A percentile compares a stretch with the other conserved stretches of the same genome.
These are phyloP conservation scores for Drosophila nigromelanica DNA, from an alignment of 1,140 invertebrate species.

Conservation along the genomic window DNA sequence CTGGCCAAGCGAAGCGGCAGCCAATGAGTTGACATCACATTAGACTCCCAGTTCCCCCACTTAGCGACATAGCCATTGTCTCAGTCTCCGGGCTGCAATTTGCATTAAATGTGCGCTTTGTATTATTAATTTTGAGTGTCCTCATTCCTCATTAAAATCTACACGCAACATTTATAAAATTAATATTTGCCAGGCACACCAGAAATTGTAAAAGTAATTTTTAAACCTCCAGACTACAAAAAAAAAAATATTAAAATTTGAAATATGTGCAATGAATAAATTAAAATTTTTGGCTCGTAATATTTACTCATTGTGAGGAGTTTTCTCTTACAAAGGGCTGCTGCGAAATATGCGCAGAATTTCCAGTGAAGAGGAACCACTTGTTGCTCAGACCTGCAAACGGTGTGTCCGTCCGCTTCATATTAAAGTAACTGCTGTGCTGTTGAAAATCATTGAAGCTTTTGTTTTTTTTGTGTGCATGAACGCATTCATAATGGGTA, in stretches of 20 bases:
- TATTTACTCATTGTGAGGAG: slow-evolving; percentile 3
- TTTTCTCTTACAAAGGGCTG: neutral
- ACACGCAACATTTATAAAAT: slow-evolving; percentile 70
- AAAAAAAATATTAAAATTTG: slow-evolving; percentile 2
- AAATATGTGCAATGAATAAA: slow-evolving; percentile 44
- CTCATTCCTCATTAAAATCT: slow-evolving; percentile 61
- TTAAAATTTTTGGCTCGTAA: slow-evolving; percentile 16
- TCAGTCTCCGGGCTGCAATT: slow-evolving; percentile 62
- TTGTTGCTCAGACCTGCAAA: too few relatives aligned
- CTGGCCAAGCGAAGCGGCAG: slow-evolving; percentile 6
- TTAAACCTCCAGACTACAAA: slow-evolving; percentile 14
- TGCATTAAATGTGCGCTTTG: slow-evolving; percentile 80
- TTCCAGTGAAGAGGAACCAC: neutral
- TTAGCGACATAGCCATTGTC: neutral
- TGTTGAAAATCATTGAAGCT: neutral
- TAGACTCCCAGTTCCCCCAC: slow-evolving; percentile 3
- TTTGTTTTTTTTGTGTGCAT: too few relatives aligned
- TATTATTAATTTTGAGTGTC: slow-evolving; percentile 79
- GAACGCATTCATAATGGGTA: too few relatives aligned
- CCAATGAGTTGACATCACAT: slow-evolving; percentile 50
- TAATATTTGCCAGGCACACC: slow-evolving; percentile 51
- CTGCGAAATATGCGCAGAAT: slow-evolving; percentile 7
- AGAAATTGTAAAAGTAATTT: slow-evolving; percentile 14
- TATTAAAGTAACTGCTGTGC: neutral
- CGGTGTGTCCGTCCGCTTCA: too few relatives aligned